phyloP scores from a whole-genome alignment of 1,140 invertebrate species.

The Reticulitermes speratus region DNA sequence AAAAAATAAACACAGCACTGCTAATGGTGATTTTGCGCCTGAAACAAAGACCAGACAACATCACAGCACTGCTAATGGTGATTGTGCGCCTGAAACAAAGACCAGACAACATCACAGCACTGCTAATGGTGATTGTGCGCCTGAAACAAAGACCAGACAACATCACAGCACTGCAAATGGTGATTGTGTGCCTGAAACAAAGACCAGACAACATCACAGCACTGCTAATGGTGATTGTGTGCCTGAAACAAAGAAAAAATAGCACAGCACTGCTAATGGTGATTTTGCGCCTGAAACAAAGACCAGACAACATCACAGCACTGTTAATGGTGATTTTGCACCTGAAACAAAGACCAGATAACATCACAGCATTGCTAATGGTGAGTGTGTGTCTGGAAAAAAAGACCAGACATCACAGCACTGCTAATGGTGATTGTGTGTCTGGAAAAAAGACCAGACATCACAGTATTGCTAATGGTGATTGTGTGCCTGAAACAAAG shows the following conservation, averaged over 20 bases:
- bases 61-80: no score
- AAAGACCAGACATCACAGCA: conserved; percentile 36
- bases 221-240: conserved; percentile 86
- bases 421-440: conserved; percentile 82
- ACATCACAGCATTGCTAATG: no score
- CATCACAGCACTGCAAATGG: no score
- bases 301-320: conserved; percentile 22
- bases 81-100: conserved; percentile 74
- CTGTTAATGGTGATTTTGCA: conserved; percentile 88
- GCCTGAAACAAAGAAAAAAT: conserved; percentile 56
- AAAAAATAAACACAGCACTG: no score
- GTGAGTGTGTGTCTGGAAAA: conserved; percentile 82
- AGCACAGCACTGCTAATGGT: no score
- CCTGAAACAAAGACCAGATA: conserved; percentile 51
- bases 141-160: conserved; percentile 46
- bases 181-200: conserved; percentile 79
- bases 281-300: conserved; percentile 76
- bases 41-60: conserved; percentile 35
- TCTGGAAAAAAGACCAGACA: conserved; percentile 52
- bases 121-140: conserved; percentile 89
- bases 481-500: conserved; percentile 74
- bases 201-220: conserved; percentile 29
- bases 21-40: conserved; percentile 87
- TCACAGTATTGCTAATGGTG: no score
- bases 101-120: conserved; percentile 23